Evolutionary conservation across 2,113 vertebrate species (phyloP).

Genomic region (Saccopteryx bilineata): DNA sequence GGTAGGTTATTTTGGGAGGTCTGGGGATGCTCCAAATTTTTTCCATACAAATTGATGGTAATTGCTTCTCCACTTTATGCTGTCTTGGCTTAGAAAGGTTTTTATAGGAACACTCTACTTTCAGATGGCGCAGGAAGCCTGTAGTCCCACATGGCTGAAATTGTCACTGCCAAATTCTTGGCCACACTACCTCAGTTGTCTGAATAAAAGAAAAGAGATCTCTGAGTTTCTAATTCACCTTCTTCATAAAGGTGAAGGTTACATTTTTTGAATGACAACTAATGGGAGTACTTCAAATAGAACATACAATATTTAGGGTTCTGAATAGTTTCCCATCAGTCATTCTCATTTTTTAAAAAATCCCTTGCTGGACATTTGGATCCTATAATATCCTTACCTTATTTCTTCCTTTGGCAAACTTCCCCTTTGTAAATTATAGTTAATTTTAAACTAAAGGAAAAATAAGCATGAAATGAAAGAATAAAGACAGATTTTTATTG

Average conservation of each 20-base stretch:
- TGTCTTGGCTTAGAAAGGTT: not conserved
- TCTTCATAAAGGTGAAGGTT: not conserved
- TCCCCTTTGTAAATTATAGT: not conserved
- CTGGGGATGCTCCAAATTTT: not conserved
- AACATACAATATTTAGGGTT: conserved; percentile 6
- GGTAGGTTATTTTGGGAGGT: not conserved
- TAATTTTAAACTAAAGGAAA: not conserved
- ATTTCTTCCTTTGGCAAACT: not conserved
- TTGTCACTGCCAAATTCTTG: not conserved
- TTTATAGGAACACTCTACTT: not conserved
- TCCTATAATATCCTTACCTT: not conserved
- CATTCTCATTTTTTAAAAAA: conserved; percentile 37
- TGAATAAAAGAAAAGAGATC: not conserved
- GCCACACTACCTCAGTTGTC: not conserved
- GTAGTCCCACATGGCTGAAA: not conserved
- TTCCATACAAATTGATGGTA: not conserved
- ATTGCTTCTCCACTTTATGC: not conserved
- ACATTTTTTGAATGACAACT: not conserved
- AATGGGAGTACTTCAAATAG: not conserved
- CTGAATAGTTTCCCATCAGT: not conserved
- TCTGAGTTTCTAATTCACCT: not conserved
- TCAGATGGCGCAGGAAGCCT: not conserved
- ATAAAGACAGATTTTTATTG: not conserved
- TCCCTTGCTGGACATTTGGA: not conserved
- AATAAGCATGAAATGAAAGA: not conserved